phyloP scores from a whole-genome alignment of 2,113 vertebrate species.

The Gambusia holbrooki region DNA sequence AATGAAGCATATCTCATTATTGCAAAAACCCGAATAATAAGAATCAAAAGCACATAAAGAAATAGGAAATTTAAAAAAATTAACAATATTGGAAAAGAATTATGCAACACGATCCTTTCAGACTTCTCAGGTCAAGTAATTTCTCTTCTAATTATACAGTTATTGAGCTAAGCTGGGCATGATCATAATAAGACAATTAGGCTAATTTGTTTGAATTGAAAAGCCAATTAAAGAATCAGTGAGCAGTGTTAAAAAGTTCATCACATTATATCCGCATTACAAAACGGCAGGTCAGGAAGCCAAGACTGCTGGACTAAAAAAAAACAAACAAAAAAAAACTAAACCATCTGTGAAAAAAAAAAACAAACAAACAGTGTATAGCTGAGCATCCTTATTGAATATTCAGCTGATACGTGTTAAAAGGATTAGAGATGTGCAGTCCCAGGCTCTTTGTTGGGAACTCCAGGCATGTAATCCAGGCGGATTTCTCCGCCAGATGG shows the following conservation, averaged over 20 bases:
- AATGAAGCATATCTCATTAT: no score
- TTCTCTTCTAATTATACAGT: slow-evolving; percentile 49
- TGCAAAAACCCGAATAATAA: no score
- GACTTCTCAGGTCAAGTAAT: slow-evolving; percentile 23
- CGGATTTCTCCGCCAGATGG: slow-evolving; percentile 41
- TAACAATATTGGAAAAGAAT: neutral
- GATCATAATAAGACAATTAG: slow-evolving; percentile 61
- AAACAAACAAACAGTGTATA: neutral
- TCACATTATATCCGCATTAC: slow-evolving; percentile 22
- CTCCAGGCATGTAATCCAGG: slow-evolving; percentile 38
- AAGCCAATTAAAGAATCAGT: slow-evolving; percentile 61
- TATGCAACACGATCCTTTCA: neutral
- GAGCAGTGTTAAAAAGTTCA: slow-evolving; percentile 41
- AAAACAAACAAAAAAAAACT: neutral
- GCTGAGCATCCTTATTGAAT: neutral
- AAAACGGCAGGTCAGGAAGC: slow-evolving; percentile 10
- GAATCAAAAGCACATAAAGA: neutral
- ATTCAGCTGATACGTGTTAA: slow-evolving; percentile 10
- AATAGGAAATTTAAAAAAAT: neutral
- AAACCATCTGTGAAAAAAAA: neutral
- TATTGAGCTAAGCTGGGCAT: slow-evolving; percentile 49
- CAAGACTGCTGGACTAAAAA: neutral
- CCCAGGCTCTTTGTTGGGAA: slow-evolving; percentile 24
- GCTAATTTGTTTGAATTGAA: slow-evolving; percentile 59
- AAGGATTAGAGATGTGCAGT: slow-evolving; percentile 24